These are phyloP conservation scores for Agrotis puta DNA, from an alignment of 2,888 invertebrate species.

Conservation along the genomic window DNA sequence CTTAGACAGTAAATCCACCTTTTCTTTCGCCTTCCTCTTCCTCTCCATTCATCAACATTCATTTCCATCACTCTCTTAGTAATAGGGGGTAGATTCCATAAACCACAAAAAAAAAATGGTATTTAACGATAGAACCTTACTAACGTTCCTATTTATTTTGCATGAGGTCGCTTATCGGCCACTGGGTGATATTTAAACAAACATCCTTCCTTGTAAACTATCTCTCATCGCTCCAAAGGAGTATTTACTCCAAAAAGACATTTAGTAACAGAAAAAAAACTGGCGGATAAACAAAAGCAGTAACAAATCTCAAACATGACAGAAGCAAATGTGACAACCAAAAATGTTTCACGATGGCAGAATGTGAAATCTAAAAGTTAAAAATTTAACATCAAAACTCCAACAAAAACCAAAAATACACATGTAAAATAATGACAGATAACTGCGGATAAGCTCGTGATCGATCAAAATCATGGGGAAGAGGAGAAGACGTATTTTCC, in stretches of 20 bases:
- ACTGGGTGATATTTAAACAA: too few relatives aligned
- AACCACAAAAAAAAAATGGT: too few relatives aligned
- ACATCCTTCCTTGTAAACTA: too few relatives aligned
- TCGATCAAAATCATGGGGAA: slow-evolving; percentile 74
- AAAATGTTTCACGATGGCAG: slow-evolving; percentile 35
- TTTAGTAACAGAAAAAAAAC: slow-evolving; percentile 1
- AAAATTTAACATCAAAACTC: slow-evolving; percentile 4
- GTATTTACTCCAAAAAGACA: not conserved
- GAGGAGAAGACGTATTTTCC: slow-evolving; percentile 74
- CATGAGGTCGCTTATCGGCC: too few relatives aligned
- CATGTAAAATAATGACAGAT: slow-evolving; percentile 37
- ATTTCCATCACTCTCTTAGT: too few relatives aligned
- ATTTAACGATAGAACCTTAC: too few relatives aligned
- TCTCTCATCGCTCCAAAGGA: not conserved
- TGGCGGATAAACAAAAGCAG: slow-evolving; percentile 59
- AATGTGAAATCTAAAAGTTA: slow-evolving; percentile 52
- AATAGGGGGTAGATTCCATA: too few relatives aligned
- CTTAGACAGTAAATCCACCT: too few relatives aligned
- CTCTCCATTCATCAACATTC: too few relatives aligned
- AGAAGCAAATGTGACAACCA: slow-evolving; percentile 48
- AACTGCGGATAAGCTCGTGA: slow-evolving; percentile 13
- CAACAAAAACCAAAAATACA: slow-evolving; percentile 20
- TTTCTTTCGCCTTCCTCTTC: not conserved
- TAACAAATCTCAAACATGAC: slow-evolving; percentile 31
- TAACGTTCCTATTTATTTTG: too few relatives aligned